Evolutionary conservation across 2,888 invertebrate species (phyloP), one percentile per base, ranked within the genome.

Genomic region (Drosophila stalkeri): DNA sequence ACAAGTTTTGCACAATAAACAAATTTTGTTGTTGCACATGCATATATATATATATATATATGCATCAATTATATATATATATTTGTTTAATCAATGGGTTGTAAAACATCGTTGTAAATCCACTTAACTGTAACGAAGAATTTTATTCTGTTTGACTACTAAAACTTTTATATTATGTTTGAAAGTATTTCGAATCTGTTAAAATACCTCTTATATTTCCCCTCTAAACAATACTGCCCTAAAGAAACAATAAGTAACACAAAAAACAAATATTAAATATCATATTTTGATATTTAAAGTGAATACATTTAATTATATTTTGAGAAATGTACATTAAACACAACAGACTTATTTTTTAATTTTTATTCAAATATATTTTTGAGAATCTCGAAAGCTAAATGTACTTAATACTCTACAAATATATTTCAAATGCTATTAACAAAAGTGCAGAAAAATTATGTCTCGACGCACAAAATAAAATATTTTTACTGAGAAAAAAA

Each of bases 311-410:
- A 63, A 57, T 55, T 37, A 47, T 75, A 55, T 69, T 69, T 69
- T 59, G 51, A 44, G 47, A 55, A 46, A 60, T 72, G 77, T 77
- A 64, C 71, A 74, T 37, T 54, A 8, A 64, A 49, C 14, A 64
- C 46, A 72, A 59, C 39, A 23, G 56, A 69, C 31, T 68, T 63
- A 33, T 37, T 49, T 23, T 63, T 11, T 41, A 43, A 65, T 62
- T 72, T 74, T 77, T 44, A 39, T 27, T 27, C 27, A 61, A 75
- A 71, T 65, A 70, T 64, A 70, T 64, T 64, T 63, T 59, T 44
- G 54, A 55, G 47, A 44, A 67, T 37, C 47, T 67, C 41, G n/a
- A 67, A 47, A 47, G 37, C 16, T 55, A 27, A 54, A 60, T 61
- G 46, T 70, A 61, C 62, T 59, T 49, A 72, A 72, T 63, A 65